Base-by-base conservation (phyloP, 2,797 vertebrate genomes). In the Sebastes elongatus region DNA sequence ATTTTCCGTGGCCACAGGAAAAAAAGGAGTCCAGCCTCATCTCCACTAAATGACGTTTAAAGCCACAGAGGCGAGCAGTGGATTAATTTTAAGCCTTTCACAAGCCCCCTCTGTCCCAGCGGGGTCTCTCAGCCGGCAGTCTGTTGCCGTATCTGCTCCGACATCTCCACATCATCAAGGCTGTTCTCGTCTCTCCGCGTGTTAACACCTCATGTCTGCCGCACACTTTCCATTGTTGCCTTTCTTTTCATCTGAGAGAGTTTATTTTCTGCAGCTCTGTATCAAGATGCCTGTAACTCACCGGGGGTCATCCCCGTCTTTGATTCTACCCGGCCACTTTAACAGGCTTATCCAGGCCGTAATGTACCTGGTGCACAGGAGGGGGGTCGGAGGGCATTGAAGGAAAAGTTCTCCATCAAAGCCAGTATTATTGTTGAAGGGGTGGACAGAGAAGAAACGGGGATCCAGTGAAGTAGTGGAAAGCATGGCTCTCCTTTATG, bases 61-160 rank as follows among this genome's bases (percentile, higher is more conserved):
- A 81, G 80, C 86, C 63, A 61, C 66, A 57, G 83, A 84, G 76
- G 70, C 53, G 32, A 62, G 30, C 74, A 53, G 64, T 38, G 86
- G 92, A 93, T 95, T 94, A 92, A 78, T 42, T 84, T 64, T 76
- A 84, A 91, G 64, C 89, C 85, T 16, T 65, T 82, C 81, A 78
- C 64, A 81, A 87, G 73, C 69, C 71, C 72, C 72, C 78, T 85
- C 67, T 76, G 65, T 84, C 74, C 69, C 88, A 84, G 85, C 81
- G 57, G 78, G 88, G 84, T 65, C 62, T 85, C 84, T 86, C 68
- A 81, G 79, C 65, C 7, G n/a, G 75, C 59, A 64, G 65, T 69
- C 81, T 78, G 62, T 22, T 64, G 59, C 83, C 71, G n/a, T 82
- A 83, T 91, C 76, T 65, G 35, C 22, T 23, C 76, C 84, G 78